Evolutionary conservation across 2,113 vertebrate species (phyloP), one percentile per base, ranked within the genome.

Genomic region (Sinocyclocheilus rhinocerous): DNA sequence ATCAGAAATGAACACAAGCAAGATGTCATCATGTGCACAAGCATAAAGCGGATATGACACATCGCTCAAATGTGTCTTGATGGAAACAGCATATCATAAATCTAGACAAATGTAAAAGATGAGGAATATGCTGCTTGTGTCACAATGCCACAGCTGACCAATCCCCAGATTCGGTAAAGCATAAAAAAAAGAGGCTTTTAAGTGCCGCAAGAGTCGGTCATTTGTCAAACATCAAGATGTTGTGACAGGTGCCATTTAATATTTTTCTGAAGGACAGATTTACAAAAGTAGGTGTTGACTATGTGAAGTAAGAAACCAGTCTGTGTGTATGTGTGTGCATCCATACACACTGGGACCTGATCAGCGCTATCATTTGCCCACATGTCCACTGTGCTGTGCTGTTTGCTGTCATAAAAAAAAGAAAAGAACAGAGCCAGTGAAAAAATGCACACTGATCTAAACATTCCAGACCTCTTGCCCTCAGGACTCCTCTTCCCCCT

Each of bases 341-440:
- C 22, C 33, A 22, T 55, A 61, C 84, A 76, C 2, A 33, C 57
- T 39, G 16, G 67, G 83, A 61, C 55, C 20, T 73, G 65, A 76
- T 67, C 50, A 52, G 86, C 12, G 18, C 75, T 55, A 79, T 65
- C 48, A 81, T 85, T 85, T 76, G 48, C 84, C 16, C 61, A 26
- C 42, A 50, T 61, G 69, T 85, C 87, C 87, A 88, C 87, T 82
- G 78, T 70, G 87, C 45, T 88, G 84, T 88, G 87, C 87, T 88
- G 84, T 88, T 88, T 67, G 33, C 87, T 88, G 85, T 85, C 42
- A 77, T 78, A 81, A 75, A 76, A 73, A 26, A 81, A 48, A 8
- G 4, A n/a, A 48, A 42, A 33, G 65, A 24, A 29, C 4, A 80
- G 33, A 80, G 79, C 7, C 84, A 67, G 61, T 52, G 76, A 83